Percentiles rank a stretch among this genome's conserved stretches.
phyloP scores from a whole-genome alignment of 1,140 invertebrate genomes.

The Drosophila murphyi region DNA sequence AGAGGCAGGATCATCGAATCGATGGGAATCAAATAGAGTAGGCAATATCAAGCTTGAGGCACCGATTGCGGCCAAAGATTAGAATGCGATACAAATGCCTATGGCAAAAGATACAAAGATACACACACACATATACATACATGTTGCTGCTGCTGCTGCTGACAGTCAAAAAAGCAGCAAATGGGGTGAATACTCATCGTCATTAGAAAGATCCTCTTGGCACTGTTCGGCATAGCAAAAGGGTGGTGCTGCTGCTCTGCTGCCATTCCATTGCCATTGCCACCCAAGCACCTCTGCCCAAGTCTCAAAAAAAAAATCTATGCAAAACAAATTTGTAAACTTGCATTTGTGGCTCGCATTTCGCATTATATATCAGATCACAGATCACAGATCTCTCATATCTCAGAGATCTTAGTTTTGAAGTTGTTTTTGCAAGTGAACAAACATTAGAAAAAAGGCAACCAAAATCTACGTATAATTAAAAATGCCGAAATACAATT shows the following conservation, averaged over 20 bases:
- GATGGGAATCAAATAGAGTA: conserved; percentile 79
- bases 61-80: conserved; percentile 25
- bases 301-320: no score
- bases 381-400: neutral
- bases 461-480: conserved; percentile 59
- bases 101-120: conserved; percentile 43
- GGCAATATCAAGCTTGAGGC: conserved; percentile 12
- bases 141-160: neutral
- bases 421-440: conserved; percentile 50
- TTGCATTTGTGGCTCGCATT: no score
- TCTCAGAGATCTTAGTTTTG: neutral
- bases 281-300: neutral
- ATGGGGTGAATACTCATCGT: conserved; percentile 18
- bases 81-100: conserved; percentile 5
- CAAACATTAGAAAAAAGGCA: conserved; percentile 66
- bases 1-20: conserved; percentile 73
- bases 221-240: conserved; percentile 17
- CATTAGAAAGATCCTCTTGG: conserved; percentile 47
- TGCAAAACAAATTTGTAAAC: conserved; percentile 64
- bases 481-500: conserved; percentile 50
- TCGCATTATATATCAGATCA: neutral
- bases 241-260: neutral
- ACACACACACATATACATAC: conserved; percentile 11
- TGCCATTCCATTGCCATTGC: neutral
- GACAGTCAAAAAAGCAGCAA: conserved; percentile 39